Percentiles rank a stretch among this genome's conserved stretches.
Evolutionary conservation across 2,888 invertebrate species (phyloP).

Genomic region (Spialia ferax): DNA sequence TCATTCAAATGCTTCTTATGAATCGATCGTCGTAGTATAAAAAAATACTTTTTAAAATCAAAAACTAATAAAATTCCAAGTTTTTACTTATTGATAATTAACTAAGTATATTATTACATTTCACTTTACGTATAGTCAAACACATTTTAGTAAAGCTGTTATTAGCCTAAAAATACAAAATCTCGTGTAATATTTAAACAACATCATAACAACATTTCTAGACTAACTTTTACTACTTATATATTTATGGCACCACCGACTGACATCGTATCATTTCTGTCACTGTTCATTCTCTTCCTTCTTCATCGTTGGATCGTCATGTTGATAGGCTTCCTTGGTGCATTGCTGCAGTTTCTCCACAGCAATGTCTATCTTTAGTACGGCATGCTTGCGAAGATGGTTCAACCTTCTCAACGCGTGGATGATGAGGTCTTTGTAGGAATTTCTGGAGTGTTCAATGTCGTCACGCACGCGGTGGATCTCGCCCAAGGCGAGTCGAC

Average conservation of each 20-base stretch:
- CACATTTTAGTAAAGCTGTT: constrained; percentile 6
- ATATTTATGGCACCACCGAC: constrained; percentile 31
- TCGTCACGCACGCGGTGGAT: constrained; percentile 71
- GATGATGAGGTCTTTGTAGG: constrained; percentile 68
- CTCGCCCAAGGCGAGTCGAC: constrained; percentile 68
- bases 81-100: no score
- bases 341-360: constrained; percentile 43
- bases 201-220: constrained; percentile 16
- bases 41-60: neutral
- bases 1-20: constrained; percentile 2
- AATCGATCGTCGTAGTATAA: neutral
- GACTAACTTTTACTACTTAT: constrained; percentile 11
- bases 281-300: neutral
- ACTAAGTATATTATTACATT: no score
- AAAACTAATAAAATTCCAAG: no score
- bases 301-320: constrained; percentile 1
- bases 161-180: constrained; percentile 1
- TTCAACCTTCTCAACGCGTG: constrained; percentile 66
- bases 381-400: constrained; percentile 61
- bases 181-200: constrained; percentile 8
- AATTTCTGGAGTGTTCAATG: constrained; percentile 64
- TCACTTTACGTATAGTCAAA: neutral
- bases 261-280: neutral
- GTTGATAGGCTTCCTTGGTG: constrained; percentile 2
- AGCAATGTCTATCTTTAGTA: constrained; percentile 50